phyloP scores from a whole-genome alignment of 2,888 invertebrate species.

The Heliconius ismenius region DNA sequence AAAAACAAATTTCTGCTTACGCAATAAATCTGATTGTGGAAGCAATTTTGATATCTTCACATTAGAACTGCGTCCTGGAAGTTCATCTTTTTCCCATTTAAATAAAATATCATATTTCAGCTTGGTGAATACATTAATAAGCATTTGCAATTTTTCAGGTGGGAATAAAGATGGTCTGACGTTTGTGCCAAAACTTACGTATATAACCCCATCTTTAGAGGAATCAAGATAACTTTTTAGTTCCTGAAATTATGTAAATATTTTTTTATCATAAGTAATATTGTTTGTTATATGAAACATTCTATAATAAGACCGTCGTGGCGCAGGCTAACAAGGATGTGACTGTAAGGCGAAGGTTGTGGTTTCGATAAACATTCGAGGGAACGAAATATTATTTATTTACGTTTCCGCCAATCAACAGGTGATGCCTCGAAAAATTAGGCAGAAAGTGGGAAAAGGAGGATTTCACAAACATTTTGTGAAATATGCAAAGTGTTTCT shows the following conservation, averaged over 20 bases:
- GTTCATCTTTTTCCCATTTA: conserved; percentile 55
- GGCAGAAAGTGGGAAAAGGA: no score
- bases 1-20: conserved; percentile 42
- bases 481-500: no score
- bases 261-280: background rate
- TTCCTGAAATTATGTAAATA: conserved; percentile 51
- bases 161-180: conserved; percentile 57
- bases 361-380: no score
- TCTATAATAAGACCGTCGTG: no score
- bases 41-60: conserved; percentile 65
- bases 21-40: conserved; percentile 61
- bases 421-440: no score
- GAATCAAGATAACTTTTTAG: conserved; percentile 61
- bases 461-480: no score
- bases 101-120: conserved; percentile 68
- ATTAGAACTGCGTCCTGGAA: conserved; percentile 54
- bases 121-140: conserved; percentile 60
- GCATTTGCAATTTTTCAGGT: conserved; percentile 51
- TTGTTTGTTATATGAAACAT: no score
- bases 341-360: no score
- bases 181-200: conserved; percentile 71
- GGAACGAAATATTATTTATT: no score
- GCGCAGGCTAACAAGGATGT: no score
- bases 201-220: conserved; percentile 66
- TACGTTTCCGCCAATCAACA: no score